Percentiles rank a stretch among this genome's conserved stretches.
phyloP scores from a whole-genome alignment of 2,797 vertebrate genomes.

The Falco naumanni region DNA sequence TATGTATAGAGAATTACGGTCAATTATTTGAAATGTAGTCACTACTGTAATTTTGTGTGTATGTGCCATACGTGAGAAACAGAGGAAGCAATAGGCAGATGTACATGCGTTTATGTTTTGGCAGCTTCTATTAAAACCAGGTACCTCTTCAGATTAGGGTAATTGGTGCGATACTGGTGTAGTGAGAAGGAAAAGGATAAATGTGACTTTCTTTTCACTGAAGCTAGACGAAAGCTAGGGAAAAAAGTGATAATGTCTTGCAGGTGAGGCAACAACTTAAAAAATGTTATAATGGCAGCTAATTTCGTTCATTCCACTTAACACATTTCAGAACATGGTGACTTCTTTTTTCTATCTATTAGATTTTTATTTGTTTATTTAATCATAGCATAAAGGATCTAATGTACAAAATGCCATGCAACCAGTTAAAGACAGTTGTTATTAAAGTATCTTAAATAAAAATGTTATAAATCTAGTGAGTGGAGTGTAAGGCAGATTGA shows the following conservation, averaged over 20 bases:
- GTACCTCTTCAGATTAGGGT: not conserved
- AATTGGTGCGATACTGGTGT: not conserved
- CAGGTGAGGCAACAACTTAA: not conserved
- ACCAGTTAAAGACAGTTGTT: not conserved
- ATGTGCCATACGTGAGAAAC: not conserved
- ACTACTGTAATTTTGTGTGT: not conserved
- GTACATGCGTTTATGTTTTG: not conserved
- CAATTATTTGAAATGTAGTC: not conserved
- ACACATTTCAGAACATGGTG: not conserved
- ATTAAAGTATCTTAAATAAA: not conserved
- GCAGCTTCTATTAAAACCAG: not conserved
- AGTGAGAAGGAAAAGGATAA: not conserved
- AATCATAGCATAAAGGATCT: not conserved
- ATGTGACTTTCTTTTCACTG: not conserved
- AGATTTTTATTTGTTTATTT: not conserved
- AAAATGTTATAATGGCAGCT: not conserved
- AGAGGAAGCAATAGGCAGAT: not conserved
- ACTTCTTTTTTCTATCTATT: not conserved
- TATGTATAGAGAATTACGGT: not conserved
- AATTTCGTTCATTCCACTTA: not conserved
- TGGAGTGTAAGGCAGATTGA: not conserved
- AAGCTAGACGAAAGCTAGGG: not conserved
- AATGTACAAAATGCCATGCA: not conserved
- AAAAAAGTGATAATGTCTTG: not conserved
- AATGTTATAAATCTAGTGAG: not conserved